These are phyloP conservation scores for Alectura lathami DNA, from an alignment of 2,113 vertebrate genomes.

Conservation along the genomic window DNA sequence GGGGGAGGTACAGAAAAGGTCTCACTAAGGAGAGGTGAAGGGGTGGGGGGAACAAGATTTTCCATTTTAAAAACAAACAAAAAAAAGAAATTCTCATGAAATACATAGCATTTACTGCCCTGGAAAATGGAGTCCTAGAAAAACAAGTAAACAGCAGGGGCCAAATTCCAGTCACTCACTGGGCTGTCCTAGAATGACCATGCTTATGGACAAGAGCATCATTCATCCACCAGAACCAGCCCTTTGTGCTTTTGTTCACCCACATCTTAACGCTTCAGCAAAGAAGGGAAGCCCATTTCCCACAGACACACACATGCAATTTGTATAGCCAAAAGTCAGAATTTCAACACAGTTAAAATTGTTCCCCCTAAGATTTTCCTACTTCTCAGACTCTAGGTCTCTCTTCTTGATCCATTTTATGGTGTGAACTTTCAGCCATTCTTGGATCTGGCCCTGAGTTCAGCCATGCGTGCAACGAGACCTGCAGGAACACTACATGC, in stretches of 20 bases:
- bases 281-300: background rate
- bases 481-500: background rate
- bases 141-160: background rate
- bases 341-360: background rate
- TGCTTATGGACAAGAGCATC: background rate
- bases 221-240: constrained; percentile 30
- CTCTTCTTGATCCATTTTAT: background rate
- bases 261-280: background rate
- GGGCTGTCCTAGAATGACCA: constrained; percentile 43
- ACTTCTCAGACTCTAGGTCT: background rate
- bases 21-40: background rate
- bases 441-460: background rate
- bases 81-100: background rate
- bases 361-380: background rate
- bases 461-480: background rate
- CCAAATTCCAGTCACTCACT: background rate
- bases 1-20: background rate
- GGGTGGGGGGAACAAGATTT: background rate
- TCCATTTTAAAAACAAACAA: background rate
- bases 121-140: background rate
- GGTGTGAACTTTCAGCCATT: background rate
- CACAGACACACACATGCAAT: background rate
- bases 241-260: background rate
- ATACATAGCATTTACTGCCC: background rate
- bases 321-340: background rate